These are phyloP conservation scores for Smutsia gigantea DNA, from an alignment of 2,797 vertebrate species.

Conservation along the genomic window DNA sequence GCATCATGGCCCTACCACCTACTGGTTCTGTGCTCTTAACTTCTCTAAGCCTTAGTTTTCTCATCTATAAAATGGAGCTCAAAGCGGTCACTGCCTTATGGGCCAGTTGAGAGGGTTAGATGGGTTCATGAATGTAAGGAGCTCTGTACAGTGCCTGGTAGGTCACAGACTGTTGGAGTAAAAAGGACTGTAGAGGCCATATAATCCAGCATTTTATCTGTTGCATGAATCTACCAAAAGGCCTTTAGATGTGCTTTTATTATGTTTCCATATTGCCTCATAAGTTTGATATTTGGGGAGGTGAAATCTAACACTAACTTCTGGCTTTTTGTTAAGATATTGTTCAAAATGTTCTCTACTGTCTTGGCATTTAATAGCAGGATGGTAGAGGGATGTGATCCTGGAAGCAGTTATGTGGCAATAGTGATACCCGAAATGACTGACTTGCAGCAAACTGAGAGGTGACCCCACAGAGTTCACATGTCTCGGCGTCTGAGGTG, in stretches of 20 bases:
- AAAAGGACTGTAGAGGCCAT: not conserved
- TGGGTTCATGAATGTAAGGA: not conserved
- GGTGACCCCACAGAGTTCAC: not conserved
- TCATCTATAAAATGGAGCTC: not conserved
- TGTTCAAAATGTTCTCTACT: not conserved
- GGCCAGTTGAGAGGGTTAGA: not conserved
- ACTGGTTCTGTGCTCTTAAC: not conserved
- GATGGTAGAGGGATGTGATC: not conserved
- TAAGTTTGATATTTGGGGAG: not conserved
- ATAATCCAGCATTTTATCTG: not conserved
- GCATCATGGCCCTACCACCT: not conserved
- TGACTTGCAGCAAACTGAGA: not conserved
- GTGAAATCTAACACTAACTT: not conserved
- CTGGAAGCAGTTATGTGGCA: not conserved
- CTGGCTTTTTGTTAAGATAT: not conserved
- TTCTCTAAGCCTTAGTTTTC: not conserved
- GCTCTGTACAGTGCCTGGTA: not conserved
- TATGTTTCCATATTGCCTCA: not conserved
- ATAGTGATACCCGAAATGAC: not conserved
- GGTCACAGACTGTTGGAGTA: not conserved
- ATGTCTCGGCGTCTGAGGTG: not conserved
- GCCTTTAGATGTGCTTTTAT: not conserved
- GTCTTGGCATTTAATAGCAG: not conserved
- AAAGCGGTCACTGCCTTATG: not conserved
- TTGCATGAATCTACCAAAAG: not conserved